A percentile compares a stretch with the other conserved stretches of the same genome.
These are phyloP conservation scores for Otus sunia DNA, from an alignment of 2,113 vertebrate species.

Conservation along the genomic window DNA sequence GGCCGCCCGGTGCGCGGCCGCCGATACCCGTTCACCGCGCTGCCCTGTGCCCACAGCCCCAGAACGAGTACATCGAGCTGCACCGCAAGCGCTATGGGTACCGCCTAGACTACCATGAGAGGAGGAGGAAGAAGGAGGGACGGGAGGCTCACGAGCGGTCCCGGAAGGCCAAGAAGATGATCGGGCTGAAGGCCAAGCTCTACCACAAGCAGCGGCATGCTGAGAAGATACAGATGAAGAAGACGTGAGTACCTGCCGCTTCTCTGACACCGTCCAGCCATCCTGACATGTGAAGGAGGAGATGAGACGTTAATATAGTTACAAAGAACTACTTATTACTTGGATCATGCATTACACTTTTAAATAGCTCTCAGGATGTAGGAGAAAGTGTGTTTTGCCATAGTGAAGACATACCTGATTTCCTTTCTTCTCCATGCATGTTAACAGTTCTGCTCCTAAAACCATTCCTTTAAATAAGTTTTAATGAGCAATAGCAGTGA, in stretches of 20 bases:
- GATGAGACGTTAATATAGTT: fast-evolving
- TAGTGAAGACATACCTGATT: no score
- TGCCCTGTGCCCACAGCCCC: slow-evolving; percentile 78
- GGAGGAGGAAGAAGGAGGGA: slow-evolving; percentile 93
- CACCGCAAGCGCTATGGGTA: slow-evolving; percentile 95
- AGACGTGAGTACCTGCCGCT: slow-evolving; percentile 83
- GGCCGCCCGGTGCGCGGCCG: no score
- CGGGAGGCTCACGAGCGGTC: slow-evolving; percentile 93
- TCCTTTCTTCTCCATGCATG: fast-evolving
- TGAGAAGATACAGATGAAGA: slow-evolving; percentile 99
- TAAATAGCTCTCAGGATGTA: fast-evolving
- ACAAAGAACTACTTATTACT: fast-evolving
- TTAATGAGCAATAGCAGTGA: not conserved
- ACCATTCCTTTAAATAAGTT: not conserved
- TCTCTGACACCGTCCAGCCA: fast-evolving
- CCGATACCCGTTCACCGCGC: not conserved
- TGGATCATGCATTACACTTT: fast-evolving
- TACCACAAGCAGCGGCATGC: slow-evolving; percentile 96
- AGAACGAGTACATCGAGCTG: slow-evolving; percentile 96
- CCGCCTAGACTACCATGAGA: slow-evolving; percentile 96
- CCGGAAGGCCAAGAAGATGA: slow-evolving; percentile 94
- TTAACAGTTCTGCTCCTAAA: fast-evolving
- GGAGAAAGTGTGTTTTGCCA: not conserved
- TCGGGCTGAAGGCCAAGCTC: slow-evolving; percentile 95
- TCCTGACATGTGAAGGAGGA: fast-evolving